These are phyloP conservation scores for Calcarius ornatus DNA, from an alignment of 2,113 vertebrate species.

Conservation along the genomic window DNA sequence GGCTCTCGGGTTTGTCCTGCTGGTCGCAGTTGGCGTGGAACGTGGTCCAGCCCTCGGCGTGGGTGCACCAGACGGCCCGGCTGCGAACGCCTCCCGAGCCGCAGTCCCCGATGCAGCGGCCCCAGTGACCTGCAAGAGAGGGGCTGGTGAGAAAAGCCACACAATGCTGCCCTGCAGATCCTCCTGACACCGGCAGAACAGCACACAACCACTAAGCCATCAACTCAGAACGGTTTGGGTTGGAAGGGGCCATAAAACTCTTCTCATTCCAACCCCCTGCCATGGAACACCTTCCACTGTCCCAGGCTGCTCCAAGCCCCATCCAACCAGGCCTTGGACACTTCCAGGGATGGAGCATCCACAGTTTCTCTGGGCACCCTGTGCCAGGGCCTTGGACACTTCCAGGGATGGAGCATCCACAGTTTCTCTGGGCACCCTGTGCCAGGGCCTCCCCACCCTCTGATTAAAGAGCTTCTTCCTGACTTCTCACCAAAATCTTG, in stretches of 20 bases:
- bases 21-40: conserved; percentile 86
- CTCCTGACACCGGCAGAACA: too few species aligned
- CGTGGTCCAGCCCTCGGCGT: conserved; percentile 89
- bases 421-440: neutral
- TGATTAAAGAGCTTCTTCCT: neutral
- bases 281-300: accelerated
- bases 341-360: neutral
- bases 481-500: neutral
- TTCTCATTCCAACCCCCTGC: accelerated
- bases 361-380: neutral
- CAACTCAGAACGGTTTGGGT: accelerated
- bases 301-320: accelerated
- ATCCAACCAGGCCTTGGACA: accelerated
- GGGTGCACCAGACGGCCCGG: conserved; percentile 90
- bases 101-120: conserved; percentile 88
- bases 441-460: neutral
- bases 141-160: neutral
- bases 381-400: neutral
- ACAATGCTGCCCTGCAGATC: accelerated
- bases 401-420: neutral
- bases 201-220: accelerated
- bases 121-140: conserved; percentile 86
- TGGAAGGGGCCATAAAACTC: accelerated
- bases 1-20: conserved; percentile 79
- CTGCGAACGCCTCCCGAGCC: conserved; percentile 84